Base-by-base conservation (phyloP, 2,113 vertebrate species). In the Podarcis cretensis region DNA sequence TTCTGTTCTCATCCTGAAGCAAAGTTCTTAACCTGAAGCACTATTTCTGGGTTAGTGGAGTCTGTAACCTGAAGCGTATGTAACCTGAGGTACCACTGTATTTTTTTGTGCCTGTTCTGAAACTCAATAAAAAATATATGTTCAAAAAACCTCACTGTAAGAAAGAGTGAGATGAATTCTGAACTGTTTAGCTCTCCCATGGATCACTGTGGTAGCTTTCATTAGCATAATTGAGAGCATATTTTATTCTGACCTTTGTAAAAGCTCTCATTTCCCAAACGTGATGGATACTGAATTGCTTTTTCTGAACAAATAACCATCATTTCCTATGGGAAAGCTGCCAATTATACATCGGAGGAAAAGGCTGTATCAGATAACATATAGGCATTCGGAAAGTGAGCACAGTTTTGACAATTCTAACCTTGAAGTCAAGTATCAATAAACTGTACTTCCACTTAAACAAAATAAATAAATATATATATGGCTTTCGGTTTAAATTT, bases 191-290 rank as follows among this genome's bases (percentile, higher is more conserved):
- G 95, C 94, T 87, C 96, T 96, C 95, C 92, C 90, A 96, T 95
- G 95, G 96, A 96, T 96, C 96, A 98, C 97, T 98, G 95, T 97
- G 97, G 96, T 97, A 97, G 96, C 98, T 98, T 96, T 98, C 98
- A 96, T 96, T 98, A 97, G 97, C 97, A 96, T 99, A 99, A 99
- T 98, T 99, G 98, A 97, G 97, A 98, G 98, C 97, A 98, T 96
- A 96, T 95, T 98, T 98, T 98, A 96, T 96, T 96, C 96, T 98
- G 97, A 98, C 97, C 96, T 97, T 96, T 95, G 90, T 85, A 89
- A 96, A 74, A 97, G 96, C 92, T 97, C 97, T 97, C 93, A 96
- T 96, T 97, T 98, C 98, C 98, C 98, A 98, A 96, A 94, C 93
- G 98, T 97, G 98, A 97, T 96, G 95, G 96, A 94, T 94, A 97